phyloP scores from a whole-genome alignment of 2,113 vertebrate species.

The Peromyscus maniculatus region DNA sequence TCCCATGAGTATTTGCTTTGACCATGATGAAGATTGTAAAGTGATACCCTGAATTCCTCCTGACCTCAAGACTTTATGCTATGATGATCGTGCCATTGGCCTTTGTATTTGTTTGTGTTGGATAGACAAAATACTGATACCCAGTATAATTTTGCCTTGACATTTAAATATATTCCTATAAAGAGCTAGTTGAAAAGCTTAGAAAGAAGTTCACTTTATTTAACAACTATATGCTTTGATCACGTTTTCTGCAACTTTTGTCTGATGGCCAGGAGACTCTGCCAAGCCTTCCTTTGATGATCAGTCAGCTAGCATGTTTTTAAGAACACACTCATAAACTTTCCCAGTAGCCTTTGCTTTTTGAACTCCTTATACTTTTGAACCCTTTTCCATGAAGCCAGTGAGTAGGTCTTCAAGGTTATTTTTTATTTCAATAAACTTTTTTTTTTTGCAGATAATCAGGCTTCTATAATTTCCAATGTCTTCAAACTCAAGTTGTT shows the following conservation, averaged over 20 bases:
- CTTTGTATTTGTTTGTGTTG: neutral
- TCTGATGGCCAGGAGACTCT: slow-evolving; percentile 58
- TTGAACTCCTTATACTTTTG: slow-evolving; percentile 30
- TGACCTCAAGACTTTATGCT: neutral
- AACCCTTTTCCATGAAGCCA: slow-evolving; percentile 26
- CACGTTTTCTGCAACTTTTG: neutral
- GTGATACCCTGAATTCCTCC: neutral
- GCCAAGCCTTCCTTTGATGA: slow-evolving; percentile 72
- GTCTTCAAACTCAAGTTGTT: neutral
- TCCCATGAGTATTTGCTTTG: neutral
- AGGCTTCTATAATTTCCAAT: neutral
- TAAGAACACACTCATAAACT: slow-evolving; percentile 42
- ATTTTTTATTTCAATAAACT: neutral
- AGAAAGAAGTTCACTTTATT: slow-evolving; percentile 64
- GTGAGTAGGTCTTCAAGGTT: slow-evolving; percentile 31
- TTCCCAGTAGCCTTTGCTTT: neutral
- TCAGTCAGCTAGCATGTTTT: slow-evolving; percentile 50
- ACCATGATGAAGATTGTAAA: neutral
- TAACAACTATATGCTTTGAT: slow-evolving; percentile 64
- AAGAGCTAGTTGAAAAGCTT: slow-evolving; percentile 57
- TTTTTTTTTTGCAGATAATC: neutral
- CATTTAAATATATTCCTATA: slow-evolving; percentile 58
- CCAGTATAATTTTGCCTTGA: slow-evolving; percentile 53
- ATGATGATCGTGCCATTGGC: neutral
- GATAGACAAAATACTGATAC: slow-evolving; percentile 55